These are phyloP conservation scores for Drosophila pseudotalamancana DNA, from an alignment of 2,888 invertebrate genomes.

Conservation along the genomic window DNA sequence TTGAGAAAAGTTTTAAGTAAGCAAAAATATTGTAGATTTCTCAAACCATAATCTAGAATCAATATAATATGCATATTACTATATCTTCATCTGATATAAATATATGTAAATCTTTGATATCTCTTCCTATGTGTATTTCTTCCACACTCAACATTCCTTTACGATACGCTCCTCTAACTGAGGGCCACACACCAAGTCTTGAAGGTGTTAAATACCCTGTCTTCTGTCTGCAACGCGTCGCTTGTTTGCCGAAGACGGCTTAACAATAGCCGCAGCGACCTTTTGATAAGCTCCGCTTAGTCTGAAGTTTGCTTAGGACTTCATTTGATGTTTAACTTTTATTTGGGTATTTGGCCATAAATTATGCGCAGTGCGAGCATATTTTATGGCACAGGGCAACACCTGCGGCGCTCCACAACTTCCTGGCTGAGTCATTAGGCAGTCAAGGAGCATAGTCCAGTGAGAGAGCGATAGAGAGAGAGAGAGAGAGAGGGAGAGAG, in stretches of 20 bases:
- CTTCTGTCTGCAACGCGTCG: slow-evolving; percentile 5
- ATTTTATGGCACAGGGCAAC: slow-evolving; percentile 52
- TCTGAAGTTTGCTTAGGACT: slow-evolving; percentile 50
- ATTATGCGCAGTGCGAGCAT: slow-evolving; percentile 70
- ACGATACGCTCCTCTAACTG: slow-evolving; percentile 19
- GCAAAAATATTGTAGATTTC: no score
- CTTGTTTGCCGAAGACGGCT: slow-evolving; percentile 31
- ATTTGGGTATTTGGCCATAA: slow-evolving; percentile 42
- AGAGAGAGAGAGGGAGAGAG: background rate
- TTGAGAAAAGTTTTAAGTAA: no score
- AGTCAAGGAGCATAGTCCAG: slow-evolving; percentile 59
- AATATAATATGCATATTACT: no score
- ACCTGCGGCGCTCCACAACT: slow-evolving; percentile 57
- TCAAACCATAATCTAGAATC: no score
- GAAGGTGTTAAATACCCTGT: slow-evolving; percentile 63
- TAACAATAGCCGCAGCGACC: background rate
- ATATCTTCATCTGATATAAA: no score
- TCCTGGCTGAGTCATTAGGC: slow-evolving; percentile 63
- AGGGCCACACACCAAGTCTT: slow-evolving; percentile 48
- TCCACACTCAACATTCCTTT: background rate
- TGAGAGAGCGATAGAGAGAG: background rate
- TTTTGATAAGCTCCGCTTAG: slow-evolving; percentile 51
- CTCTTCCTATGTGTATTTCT: background rate
- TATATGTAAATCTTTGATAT: background rate
- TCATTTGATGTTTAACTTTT: slow-evolving; percentile 33